A percentile compares a stretch with the other conserved stretches of the same genome.
These are phyloP conservation scores for Drosophila setifemur DNA, from an alignment of 1,140 invertebrate species.

Conservation along the genomic window DNA sequence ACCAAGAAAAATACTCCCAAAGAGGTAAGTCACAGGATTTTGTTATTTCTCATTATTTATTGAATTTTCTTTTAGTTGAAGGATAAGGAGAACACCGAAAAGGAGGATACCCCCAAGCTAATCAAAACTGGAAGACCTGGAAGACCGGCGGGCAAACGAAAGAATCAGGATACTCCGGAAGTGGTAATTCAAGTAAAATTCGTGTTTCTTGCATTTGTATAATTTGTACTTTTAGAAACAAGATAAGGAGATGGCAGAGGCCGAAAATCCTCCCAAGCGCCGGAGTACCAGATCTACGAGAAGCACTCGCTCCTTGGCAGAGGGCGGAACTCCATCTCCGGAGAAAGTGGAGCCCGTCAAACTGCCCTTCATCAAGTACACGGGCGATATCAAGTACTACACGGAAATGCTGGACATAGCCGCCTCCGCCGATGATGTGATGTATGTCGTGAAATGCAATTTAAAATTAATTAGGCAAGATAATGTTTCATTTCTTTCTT, in stretches of 20 bases:
- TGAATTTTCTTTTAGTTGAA: not conserved
- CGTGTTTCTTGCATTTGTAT: not conserved
- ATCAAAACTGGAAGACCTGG: constrained; percentile 2
- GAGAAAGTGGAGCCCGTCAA: constrained; percentile 54
- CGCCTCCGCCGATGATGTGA: constrained; percentile 83
- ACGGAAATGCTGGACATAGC: constrained; percentile 84
- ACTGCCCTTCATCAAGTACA: constrained; percentile 82
- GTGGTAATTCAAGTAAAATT: constrained; percentile 18
- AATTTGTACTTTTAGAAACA: constrained; percentile 14
- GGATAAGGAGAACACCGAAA: constrained; percentile 16
- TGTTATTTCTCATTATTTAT: not conserved
- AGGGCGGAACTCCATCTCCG: constrained; percentile 49
- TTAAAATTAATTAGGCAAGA: too few species aligned
- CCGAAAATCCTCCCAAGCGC: constrained; percentile 74
- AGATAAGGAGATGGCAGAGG: constrained; percentile 31
- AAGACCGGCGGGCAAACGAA: constrained; percentile 30
- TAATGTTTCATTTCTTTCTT: not conserved
- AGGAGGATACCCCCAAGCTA: constrained; percentile 25
- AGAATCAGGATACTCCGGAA: constrained; percentile 49
- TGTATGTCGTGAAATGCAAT: too few species aligned
- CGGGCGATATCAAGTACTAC: constrained; percentile 83
- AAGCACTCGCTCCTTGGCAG: constrained; percentile 67
- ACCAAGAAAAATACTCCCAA: constrained; percentile 1
- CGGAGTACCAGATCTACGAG: constrained; percentile 62
- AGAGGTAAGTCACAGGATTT: not conserved